Base-by-base conservation (phyloP, 2,113 vertebrate genomes). In the Gallinago paraguaiae region DNA sequence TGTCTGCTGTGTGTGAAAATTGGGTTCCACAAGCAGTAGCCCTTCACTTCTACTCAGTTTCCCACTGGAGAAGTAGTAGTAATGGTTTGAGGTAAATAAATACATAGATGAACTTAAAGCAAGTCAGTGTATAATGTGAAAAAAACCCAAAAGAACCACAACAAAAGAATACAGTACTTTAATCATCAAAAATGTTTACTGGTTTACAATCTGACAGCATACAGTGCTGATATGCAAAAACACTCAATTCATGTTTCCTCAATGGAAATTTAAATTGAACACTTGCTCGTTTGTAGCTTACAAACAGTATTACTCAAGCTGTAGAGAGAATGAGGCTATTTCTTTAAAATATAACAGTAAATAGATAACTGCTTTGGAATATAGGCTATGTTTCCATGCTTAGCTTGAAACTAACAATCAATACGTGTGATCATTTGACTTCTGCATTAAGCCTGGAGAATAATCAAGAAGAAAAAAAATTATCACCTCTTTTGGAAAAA, bases 191-290 rank as follows among this genome's bases (percentile, higher is more conserved):
- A 83, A 78, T 68, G 7, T 95, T 90, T 90, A 95, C 90, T 93
- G 86, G 89, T 94, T 90, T 93, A 89, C 96, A 92, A 3, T 82
- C 92, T 71, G 83, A 75, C 89, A 96, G 84, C 84, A 86, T 81
- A 86, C 6, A 92, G 92, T 77, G 94, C 93, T 63, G 84, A 51
- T 67, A 82, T 1, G 45, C 87, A 88, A 80, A 53, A 86, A 80
- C 81, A 88, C 84, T 85, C 92, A 71, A 13, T 92, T 53, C 67
- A 33, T 17, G 53, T 86, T 93, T 96, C 82, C 92, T 84, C 72
- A 61, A 88, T 17, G 93, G 95, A 94, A 97, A 95, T 82, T 86
- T 86, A 71, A 94, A 68, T 31, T 17, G 86, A 93, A 86, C 56
- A 31, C n/a, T 93, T 85, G 77, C 30, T 76, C 50, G 43, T 78